phyloP scores from a whole-genome alignment of 2,888 invertebrate genomes.

The Microchrysa polita region DNA sequence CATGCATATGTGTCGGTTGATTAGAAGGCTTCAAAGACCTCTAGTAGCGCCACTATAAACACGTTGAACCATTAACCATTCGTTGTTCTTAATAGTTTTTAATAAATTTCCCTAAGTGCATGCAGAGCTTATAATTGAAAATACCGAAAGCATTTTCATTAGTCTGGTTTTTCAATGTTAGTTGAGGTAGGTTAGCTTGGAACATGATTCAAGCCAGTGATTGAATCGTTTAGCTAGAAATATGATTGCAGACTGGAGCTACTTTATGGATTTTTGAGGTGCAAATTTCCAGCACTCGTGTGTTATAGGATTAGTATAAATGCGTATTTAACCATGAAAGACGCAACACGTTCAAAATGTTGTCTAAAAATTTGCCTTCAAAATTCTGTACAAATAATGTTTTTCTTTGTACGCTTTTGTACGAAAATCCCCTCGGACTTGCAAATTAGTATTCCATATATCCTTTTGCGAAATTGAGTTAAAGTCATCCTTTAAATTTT shows the following conservation, averaged over 20 bases:
- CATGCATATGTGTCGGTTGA: neutral
- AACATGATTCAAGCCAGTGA: neutral
- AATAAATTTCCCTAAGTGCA: slow-evolving; percentile 23
- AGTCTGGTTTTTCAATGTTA: neutral
- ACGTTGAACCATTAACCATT: slow-evolving; percentile 6
- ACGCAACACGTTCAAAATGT: too few relatives aligned
- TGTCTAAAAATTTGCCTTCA: too few relatives aligned
- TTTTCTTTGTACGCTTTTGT: too few relatives aligned
- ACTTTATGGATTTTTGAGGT: neutral
- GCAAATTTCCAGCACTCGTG: too few relatives aligned
- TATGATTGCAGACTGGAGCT: neutral
- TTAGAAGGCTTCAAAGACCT: neutral
- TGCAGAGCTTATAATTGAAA: neutral
- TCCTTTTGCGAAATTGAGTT: too few relatives aligned
- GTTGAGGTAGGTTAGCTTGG: neutral
- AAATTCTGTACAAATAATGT: too few relatives aligned
- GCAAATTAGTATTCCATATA: too few relatives aligned
- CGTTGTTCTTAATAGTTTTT: slow-evolving; percentile 23
- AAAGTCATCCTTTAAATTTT: too few relatives aligned
- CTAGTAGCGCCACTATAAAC: slow-evolving; percentile 21
- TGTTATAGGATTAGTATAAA: too few relatives aligned
- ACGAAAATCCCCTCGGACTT: too few relatives aligned
- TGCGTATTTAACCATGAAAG: too few relatives aligned
- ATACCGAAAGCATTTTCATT: slow-evolving; percentile 3
- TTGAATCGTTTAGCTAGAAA: neutral